phyloP scores from a whole-genome alignment of 1,140 invertebrate genomes.

The Rhynchophorus ferrugineus region DNA sequence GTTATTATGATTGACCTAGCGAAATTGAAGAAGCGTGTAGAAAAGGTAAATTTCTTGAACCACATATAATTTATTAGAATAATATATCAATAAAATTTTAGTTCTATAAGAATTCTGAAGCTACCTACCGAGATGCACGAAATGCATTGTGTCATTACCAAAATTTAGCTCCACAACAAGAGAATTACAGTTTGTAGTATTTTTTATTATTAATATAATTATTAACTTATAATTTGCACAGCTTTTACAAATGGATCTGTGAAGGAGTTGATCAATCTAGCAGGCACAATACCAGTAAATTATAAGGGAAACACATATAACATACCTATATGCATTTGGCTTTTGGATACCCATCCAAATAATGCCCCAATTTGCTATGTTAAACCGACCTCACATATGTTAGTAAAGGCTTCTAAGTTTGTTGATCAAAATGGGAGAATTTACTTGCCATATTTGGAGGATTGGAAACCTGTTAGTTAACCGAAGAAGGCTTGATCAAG shows the following conservation, averaged over 20 bases:
- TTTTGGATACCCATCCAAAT: conserved; percentile 94
- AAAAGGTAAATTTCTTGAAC: too few relatives aligned
- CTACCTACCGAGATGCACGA: conserved; percentile 65
- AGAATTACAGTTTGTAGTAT: conserved; percentile 62
- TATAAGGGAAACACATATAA: conserved; percentile 90
- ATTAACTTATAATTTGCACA: too few relatives aligned
- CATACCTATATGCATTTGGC: conserved; percentile 94
- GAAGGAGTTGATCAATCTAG: conserved; percentile 76
- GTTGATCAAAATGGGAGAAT: conserved; percentile 95
- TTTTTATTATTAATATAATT: too few relatives aligned
- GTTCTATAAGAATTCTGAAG: conserved; percentile 73
- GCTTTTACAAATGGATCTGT: conserved; percentile 85
- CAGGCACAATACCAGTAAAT: conserved; percentile 86
- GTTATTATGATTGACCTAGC: too few relatives aligned
- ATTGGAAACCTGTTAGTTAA: conserved; percentile 80
- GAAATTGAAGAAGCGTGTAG: too few relatives aligned
- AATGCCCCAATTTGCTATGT: conserved; percentile 98
- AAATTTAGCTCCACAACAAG: conserved; percentile 57
- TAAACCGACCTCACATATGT: conserved; percentile 90
- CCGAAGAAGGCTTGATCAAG: too few relatives aligned
- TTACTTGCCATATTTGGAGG: conserved; percentile 92
- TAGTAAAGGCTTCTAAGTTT: conserved; percentile 87
- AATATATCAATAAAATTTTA: conserved; percentile 32
- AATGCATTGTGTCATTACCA: conserved; percentile 62
- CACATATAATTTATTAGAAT: too few relatives aligned